Conservation (phyloP, 2,113 vertebrate species). For the Microcebus murinus region DNA sequence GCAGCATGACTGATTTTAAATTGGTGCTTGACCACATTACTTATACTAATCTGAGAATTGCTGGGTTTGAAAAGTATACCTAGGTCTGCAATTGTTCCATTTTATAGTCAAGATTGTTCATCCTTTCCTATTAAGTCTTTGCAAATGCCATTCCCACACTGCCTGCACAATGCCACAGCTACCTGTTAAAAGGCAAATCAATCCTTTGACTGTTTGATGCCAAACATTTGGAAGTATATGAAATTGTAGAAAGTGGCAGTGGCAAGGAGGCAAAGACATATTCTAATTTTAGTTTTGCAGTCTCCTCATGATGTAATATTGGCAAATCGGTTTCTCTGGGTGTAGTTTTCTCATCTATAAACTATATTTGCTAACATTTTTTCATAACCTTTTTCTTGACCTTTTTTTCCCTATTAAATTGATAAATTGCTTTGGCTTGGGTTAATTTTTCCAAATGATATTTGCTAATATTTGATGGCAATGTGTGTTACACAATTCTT, state of each 20-base stretch:
- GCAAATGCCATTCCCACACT: neutral
- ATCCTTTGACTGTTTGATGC: neutral
- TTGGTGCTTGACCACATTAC: neutral
- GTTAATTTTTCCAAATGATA: slow-evolving; percentile 20
- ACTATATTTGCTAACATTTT: neutral
- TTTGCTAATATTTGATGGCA: slow-evolving; percentile 27
- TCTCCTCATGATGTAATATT: neutral
- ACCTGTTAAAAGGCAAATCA: slow-evolving; percentile 4
- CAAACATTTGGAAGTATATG: neutral
- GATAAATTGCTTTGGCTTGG: slow-evolving; percentile 7
- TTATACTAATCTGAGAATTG: neutral
- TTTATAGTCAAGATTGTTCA: neutral
- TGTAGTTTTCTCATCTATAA: neutral
- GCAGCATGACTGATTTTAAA: neutral
- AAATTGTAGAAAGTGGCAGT: neutral
- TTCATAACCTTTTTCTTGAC: neutral
- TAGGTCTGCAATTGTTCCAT: neutral
- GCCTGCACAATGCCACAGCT: neutral
- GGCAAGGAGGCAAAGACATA: neutral
- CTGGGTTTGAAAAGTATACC: neutral
- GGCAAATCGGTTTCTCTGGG: neutral
- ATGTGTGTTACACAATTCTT: neutral
- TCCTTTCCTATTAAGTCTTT: neutral
- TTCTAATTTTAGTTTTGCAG: neutral
- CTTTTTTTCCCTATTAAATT: neutral